Evolutionary conservation across 2,888 invertebrate species (phyloP), one percentile per base, ranked within the genome.

Genomic region (Drosophila mimetica): DNA sequence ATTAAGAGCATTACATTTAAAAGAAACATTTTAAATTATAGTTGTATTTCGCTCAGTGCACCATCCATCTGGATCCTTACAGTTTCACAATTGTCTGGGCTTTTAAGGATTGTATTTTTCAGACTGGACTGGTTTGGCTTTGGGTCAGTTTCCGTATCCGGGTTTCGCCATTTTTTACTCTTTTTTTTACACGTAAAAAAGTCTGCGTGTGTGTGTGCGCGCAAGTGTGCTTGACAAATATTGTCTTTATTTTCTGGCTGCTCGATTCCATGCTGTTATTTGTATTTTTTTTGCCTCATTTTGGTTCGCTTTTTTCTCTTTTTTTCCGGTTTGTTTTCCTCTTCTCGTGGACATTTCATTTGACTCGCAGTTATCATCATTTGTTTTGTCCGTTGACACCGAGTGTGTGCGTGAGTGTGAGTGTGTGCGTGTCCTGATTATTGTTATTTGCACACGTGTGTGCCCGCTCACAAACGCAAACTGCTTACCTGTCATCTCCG

Each of bases 351-450:
- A 75, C 79, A 81, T 81, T 80, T 84, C 82, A 79, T 84, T 81
- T 75, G 85, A 81, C 77, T 81, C 73, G 42, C 42, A 76, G 81
- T 72, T 79, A 83, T 77, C 86, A 83, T 83, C 82, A 82, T 87
- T 83, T 83, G 80, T 83, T 86, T 80, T 86, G 81, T 60, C 85
- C 80, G 79, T 72, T 86, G 80, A 86, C 81, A 83, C 74, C 48
- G 14, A 25, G 11, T 50, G 32, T 34, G 46, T 7, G 11, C 22
- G 18, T 25, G 32, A 20, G 37, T 51, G 42, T 36, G 28, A 48
- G 61, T 36, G 28, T 52, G 61, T 52, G 51, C 47, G 58, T 57
- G 48, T 36, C 73, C 66, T 69, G 48, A 73, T 61, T 74, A 55
- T 67, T 76, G 83, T 76, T 79, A 74, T 79, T 74, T 83, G 77